Evolutionary conservation across 2,113 vertebrate genomes (phyloP).

Genomic region (Lepidiolamprologus cunningtoni): DNA sequence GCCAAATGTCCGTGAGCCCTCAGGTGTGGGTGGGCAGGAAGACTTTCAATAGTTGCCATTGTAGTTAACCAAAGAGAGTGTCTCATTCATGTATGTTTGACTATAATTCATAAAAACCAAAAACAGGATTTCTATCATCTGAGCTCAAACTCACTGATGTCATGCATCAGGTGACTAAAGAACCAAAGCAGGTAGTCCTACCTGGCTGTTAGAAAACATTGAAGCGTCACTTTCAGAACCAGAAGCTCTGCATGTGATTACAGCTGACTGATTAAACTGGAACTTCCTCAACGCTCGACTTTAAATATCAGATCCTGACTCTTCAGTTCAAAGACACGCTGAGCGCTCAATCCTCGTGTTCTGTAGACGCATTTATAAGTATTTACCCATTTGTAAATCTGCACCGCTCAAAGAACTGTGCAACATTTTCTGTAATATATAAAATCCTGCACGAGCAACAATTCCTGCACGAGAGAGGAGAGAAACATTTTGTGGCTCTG

Average conservation of each 20-base stretch:
- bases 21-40: neutral
- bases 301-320: neutral
- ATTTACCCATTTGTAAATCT: neutral
- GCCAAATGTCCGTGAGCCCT: neutral
- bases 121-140: neutral
- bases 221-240: neutral
- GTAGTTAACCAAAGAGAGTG: neutral
- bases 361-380: neutral
- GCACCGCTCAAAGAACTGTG: neutral
- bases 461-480: neutral
- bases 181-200: neutral
- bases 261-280: neutral
- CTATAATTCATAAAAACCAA: neutral
- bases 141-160: neutral
- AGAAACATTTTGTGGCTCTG: neutral
- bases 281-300: neutral
- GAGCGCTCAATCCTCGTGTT: neutral
- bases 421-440: neutral
- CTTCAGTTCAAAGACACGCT: neutral
- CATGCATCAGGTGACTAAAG: neutral
- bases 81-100: neutral
- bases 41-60: neutral
- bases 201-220: neutral
- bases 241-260: neutral
- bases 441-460: neutral